A percentile compares a stretch with the other conserved stretches of the same genome.
Evolutionary conservation across 2,797 vertebrate species (phyloP).

Genomic region (Petrocephalus sullivani): DNA sequence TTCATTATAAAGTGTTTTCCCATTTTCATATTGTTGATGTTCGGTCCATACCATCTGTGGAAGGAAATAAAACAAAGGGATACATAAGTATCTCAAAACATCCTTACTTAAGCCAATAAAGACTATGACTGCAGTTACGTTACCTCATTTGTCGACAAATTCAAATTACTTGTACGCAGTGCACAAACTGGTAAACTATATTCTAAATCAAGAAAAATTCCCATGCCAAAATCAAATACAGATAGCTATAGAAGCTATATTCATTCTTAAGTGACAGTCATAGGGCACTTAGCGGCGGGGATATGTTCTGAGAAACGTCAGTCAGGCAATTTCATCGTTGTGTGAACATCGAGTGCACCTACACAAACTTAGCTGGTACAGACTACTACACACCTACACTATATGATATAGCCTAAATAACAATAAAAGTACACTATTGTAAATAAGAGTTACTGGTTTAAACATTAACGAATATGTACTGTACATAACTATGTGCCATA

Average conservation of each 20-base stretch:
- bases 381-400: not conserved
- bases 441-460: not conserved
- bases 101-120: not conserved
- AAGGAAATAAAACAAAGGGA: constrained; percentile 28
- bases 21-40: constrained; percentile 86
- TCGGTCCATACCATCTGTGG: constrained; percentile 87
- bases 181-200: not conserved
- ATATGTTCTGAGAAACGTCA: not conserved
- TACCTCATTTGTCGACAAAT: not conserved
- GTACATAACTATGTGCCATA: not conserved
- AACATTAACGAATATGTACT: not conserved
- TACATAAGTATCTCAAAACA: not conserved
- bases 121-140: not conserved
- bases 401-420: not conserved
- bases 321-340: not conserved
- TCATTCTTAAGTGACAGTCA: not conserved
- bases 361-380: not conserved
- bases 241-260: not conserved
- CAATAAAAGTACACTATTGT: not conserved
- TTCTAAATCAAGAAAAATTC: not conserved
- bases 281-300: not conserved
- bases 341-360: not conserved
- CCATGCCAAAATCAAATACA: not conserved
- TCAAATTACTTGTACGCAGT: not conserved
- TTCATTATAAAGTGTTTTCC: constrained; percentile 54